These are phyloP conservation scores for Tyto alba DNA, from an alignment of 2,113 vertebrate genomes.

Conservation along the genomic window DNA sequence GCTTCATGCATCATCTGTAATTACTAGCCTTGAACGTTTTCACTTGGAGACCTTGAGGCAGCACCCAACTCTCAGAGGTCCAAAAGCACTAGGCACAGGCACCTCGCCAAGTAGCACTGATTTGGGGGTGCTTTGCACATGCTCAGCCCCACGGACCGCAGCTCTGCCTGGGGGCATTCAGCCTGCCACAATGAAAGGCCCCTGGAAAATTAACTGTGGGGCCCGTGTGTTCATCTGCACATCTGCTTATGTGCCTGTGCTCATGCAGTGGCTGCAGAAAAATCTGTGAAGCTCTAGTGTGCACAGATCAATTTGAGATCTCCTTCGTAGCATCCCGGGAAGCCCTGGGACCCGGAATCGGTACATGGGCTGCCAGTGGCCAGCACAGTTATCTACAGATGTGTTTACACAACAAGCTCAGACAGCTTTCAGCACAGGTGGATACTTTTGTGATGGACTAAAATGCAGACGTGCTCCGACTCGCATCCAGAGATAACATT, in stretches of 20 bases:
- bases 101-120: accelerated
- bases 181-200: neutral
- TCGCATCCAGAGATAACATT: neutral
- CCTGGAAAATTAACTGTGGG: neutral
- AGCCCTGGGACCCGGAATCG: neutral
- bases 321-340: neutral
- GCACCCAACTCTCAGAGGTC: accelerated
- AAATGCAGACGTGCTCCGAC: neutral
- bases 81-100: neutral
- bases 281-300: neutral
- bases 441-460: neutral
- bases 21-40: neutral
- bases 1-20: neutral
- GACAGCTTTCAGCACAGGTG: neutral
- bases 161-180: neutral
- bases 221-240: accelerated
- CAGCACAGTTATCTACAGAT: neutral
- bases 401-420: neutral
- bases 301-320: neutral
- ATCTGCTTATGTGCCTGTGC: neutral
- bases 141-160: neutral
- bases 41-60: neutral
- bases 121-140: neutral
- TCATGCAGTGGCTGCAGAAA: neutral
- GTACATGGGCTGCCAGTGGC: neutral